Conservation (phyloP, 2,113 vertebrate species). For the Pteronura brasiliensis region DNA sequence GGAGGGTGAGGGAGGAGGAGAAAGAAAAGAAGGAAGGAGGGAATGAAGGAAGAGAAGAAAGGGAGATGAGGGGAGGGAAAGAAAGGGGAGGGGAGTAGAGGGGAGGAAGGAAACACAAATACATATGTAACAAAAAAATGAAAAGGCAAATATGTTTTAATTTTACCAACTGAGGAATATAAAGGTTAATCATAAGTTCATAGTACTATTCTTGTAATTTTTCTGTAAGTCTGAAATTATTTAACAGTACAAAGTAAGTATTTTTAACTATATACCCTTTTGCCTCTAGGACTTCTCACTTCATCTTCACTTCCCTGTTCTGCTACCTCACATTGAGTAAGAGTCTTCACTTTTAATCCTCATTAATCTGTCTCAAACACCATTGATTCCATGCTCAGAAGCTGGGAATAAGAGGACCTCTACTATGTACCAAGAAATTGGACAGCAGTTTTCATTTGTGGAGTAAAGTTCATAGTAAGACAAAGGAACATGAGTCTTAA, state of each 20-base stretch:
- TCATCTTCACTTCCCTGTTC: neutral
- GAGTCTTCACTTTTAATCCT: neutral
- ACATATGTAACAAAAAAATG: neutral
- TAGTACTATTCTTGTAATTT: neutral
- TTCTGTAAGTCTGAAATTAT: neutral
- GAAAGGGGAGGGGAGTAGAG: fast-evolving
- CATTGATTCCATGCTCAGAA: neutral
- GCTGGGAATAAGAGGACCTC: neutral
- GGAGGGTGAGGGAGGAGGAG: neutral
- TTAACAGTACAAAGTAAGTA: neutral
- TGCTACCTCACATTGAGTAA: neutral
- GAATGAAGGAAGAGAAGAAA: neutral
- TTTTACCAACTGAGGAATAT: neutral
- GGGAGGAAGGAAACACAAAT: neutral
- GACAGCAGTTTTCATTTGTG: neutral
- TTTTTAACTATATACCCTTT: neutral
- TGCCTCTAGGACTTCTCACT: neutral
- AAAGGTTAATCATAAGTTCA: neutral
- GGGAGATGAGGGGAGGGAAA: fast-evolving
- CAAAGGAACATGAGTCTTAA: neutral
- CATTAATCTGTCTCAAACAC: neutral
- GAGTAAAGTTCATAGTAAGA: neutral
- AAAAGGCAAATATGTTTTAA: neutral
- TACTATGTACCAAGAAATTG: neutral
- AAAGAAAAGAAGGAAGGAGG: neutral